Percentiles rank a stretch among this genome's conserved stretches.
Evolutionary conservation across 1,140 invertebrate genomes (phyloP).

Genomic region (Alviniconcha marisindica): DNA sequence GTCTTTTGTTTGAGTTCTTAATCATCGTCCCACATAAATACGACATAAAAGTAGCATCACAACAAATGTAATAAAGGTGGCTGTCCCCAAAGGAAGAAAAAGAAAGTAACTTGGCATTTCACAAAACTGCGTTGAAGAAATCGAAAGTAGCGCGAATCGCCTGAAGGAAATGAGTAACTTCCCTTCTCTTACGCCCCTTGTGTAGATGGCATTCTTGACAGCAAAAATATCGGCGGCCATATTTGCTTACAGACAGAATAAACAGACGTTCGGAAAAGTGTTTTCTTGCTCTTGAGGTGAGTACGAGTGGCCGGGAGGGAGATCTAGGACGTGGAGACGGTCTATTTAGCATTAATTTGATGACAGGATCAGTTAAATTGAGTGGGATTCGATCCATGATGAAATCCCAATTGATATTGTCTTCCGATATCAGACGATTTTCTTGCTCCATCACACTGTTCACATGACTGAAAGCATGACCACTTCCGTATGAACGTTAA

Average conservation of each 20-base stretch:
- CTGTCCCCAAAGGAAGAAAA: not conserved
- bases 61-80: not conserved
- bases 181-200: constrained; percentile 31
- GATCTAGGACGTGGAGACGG: no score
- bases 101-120: not conserved
- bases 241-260: constrained; percentile 32
- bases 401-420: not conserved
- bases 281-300: not conserved
- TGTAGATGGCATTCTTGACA: constrained; percentile 37
- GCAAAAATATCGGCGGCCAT: constrained; percentile 25
- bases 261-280: constrained; percentile 9
- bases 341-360: no score
- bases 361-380: not conserved
- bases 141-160: no score
- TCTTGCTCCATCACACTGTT: not conserved
- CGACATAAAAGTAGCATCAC: not conserved
- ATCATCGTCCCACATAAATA: not conserved
- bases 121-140: not conserved
- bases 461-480: constrained; percentile 21
- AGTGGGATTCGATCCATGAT: not conserved
- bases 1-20: no score
- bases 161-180: not conserved
- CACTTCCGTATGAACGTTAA: constrained; percentile 19
- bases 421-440: constrained; percentile 5
- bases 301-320: no score